phyloP scores from a whole-genome alignment of 2,797 vertebrate species.

The Sebastes reedi region DNA sequence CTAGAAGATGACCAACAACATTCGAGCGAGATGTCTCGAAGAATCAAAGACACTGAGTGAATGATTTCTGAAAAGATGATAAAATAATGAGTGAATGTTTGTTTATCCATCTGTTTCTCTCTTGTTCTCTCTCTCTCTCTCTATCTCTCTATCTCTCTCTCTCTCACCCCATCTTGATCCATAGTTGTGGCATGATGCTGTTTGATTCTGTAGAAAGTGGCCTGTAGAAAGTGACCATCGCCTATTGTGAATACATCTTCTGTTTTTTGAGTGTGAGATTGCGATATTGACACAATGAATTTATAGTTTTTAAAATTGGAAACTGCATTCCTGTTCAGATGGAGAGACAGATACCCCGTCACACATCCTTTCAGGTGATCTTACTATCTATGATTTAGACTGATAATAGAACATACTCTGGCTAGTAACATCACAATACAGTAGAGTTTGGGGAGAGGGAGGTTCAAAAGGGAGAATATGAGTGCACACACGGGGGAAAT shows the following conservation, averaged over 20 bases:
- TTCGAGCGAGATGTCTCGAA: conserved; percentile 56
- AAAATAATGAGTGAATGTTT: conserved; percentile 63
- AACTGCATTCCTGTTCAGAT: conserved; percentile 62
- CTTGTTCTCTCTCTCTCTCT: conserved; percentile 27
- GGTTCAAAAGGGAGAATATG: conserved; percentile 33
- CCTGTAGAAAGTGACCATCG: conserved; percentile 77
- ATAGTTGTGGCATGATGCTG: conserved; percentile 83
- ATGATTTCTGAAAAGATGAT: conserved; percentile 63
- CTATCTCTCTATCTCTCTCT: conserved; percentile 22
- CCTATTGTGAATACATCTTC: conserved; percentile 76
- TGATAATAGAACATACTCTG: conserved; percentile 59
- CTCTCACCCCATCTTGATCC: conserved; percentile 54
- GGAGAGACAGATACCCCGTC: conserved; percentile 21
- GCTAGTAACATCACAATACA: conserved; percentile 29
- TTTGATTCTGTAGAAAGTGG: conserved; percentile 81
- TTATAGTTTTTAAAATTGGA: conserved; percentile 54
- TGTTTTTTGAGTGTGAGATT: conserved; percentile 67
- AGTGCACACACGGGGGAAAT: conserved; percentile 18
- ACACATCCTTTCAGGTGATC: conserved; percentile 41
- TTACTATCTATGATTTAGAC: conserved; percentile 36
- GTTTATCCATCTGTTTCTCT: conserved; percentile 51
- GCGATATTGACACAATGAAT: conserved; percentile 73
- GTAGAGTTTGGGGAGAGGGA: conserved; percentile 22
- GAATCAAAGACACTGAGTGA: conserved; percentile 76
- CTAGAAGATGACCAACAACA: conserved; percentile 60